A percentile compares a stretch with the other conserved stretches of the same genome.
These are phyloP conservation scores for Istiophorus platypterus DNA, from an alignment of 2,113 vertebrate genomes.

Conservation along the genomic window DNA sequence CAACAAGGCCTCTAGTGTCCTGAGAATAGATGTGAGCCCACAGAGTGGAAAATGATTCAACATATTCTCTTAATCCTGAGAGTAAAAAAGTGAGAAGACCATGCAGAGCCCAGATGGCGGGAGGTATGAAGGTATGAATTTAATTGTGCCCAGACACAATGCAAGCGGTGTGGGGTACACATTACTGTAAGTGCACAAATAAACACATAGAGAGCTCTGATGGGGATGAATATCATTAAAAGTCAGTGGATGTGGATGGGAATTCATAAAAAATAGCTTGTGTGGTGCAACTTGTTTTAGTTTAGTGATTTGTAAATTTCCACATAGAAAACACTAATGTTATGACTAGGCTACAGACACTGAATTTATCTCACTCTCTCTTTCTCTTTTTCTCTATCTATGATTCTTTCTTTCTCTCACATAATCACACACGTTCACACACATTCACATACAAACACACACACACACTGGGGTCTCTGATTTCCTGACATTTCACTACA, in stretches of 20 bases:
- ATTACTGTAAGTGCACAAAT: constrained; percentile 70
- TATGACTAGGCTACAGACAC: background rate
- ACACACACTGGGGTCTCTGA: constrained; percentile 45
- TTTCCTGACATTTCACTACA: constrained; percentile 65
- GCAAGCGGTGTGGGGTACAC: constrained; percentile 23
- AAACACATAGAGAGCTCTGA: constrained; percentile 55
- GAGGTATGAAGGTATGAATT: constrained; percentile 75
- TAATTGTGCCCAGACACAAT: constrained; percentile 83
- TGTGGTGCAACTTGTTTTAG: background rate
- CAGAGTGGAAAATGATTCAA: constrained; percentile 74
- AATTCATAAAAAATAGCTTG: constrained; percentile 12
- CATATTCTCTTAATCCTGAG: constrained; percentile 73
- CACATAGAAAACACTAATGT: background rate
- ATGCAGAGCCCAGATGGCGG: constrained; percentile 75
- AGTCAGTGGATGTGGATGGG: constrained; percentile 44
- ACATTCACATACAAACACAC: constrained; percentile 32
- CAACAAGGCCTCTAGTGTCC: constrained; percentile 71
- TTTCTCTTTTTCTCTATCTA: constrained; percentile 13
- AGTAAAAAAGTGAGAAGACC: constrained; percentile 64
- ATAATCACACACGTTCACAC: background rate
- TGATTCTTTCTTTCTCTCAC: constrained; percentile 2
- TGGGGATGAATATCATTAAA: constrained; percentile 53
- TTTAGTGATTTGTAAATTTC: background rate
- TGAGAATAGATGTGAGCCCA: constrained; percentile 68
- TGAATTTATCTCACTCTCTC: background rate